Base-by-base conservation (phyloP, 2,888 invertebrate genomes). In the Pristionchus exspectatus region DNA sequence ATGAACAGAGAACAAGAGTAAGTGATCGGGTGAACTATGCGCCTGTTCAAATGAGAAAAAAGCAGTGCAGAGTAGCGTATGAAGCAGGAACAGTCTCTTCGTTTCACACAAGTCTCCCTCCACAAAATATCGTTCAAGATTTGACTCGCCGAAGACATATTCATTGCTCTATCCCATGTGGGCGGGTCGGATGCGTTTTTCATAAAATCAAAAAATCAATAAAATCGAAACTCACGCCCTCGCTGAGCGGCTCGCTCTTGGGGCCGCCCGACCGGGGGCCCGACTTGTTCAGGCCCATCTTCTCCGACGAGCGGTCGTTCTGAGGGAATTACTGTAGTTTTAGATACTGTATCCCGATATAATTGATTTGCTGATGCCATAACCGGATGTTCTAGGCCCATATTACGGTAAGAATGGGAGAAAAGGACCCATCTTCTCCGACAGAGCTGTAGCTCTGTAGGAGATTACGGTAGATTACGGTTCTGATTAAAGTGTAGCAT, bases 281-380 rank as follows among this genome's bases (percentile, higher is more conserved):
- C 72, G 72, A 72, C 72, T 72, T 72, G 16, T 33, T n/a, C 72
- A 33, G 72, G 16, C 33, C 10, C 72, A 72, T 72, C 72, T 12
- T 72, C 30, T 72, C 72, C 30, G 72, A 72, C 16, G 72, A 72
- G 72, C 72, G 72, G 30, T 72, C 72, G 72, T 30, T 14, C 66
- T 66, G 66, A 1, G 27, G n/a, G n/a, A 7, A 12, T 50, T 59
- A 59, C 59, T 9, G 21, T 59, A 59, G 59, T 18, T 16, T 38
- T 38, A 38, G 44, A 50, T 9, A 10, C 44, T 9, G 44, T 50
- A 50, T 50, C 12, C 44, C 12, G 44, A 50, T 50, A n/a, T 24
- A 14, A 63, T 63, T 63, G 18, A 5, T 63, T 63, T 63, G 9
- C 21, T 59, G 2, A 59, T 59, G 5, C 38, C 38, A 2, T 38